Evolutionary conservation across 2,113 vertebrate species (phyloP), one percentile per base, ranked within the genome.

Genomic region (Tautogolabrus adspersus): DNA sequence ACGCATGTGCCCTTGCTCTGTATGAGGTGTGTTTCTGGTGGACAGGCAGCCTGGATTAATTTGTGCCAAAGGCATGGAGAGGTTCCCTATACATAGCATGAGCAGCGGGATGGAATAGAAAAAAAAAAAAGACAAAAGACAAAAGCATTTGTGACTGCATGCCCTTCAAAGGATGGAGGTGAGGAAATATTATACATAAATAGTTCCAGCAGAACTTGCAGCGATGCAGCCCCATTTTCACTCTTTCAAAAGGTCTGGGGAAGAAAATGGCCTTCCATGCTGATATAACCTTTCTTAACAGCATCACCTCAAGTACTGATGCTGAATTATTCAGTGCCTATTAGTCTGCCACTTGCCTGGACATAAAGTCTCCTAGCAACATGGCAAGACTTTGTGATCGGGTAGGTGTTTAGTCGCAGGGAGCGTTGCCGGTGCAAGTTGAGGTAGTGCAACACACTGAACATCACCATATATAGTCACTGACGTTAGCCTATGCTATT

Each of bases 91-190:
- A 79, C 19, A 42, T 84, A 62, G 95, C 95, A 0, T 93, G 93
- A 76, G 94, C 96, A 81, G 6, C 92, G 0, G 69, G 44, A 34
- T 80, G 70, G 78, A 54, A 79, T 68, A 82, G 42, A 62, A 18
- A 1, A 65, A 51, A 51, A 10, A 69, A 79, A 40, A 59, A 66
- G 67, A 75, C 49, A 54, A 21, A 65, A 83, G 71, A 60, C 80
- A 90, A 3, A 88, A 89, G 0, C 74, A 92, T 47, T 51, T 95
- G 75, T 0, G 94, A 94, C 79, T 96, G 72, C 60, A 26, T 70
- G 72, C 93, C 96, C 0, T 84, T 94, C 13, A 78, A 94, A 87
- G 95, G 77, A 88, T 96, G 87, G 96, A 96, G 95, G 95, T 96
- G 88, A 92, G 91, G 69, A 83, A 75, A 82, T 72, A 81, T 82